A percentile compares a stretch with the other conserved stretches of the same genome.
Evolutionary conservation across 2,888 invertebrate species (phyloP).

Genomic region (Cantharis rustica): DNA sequence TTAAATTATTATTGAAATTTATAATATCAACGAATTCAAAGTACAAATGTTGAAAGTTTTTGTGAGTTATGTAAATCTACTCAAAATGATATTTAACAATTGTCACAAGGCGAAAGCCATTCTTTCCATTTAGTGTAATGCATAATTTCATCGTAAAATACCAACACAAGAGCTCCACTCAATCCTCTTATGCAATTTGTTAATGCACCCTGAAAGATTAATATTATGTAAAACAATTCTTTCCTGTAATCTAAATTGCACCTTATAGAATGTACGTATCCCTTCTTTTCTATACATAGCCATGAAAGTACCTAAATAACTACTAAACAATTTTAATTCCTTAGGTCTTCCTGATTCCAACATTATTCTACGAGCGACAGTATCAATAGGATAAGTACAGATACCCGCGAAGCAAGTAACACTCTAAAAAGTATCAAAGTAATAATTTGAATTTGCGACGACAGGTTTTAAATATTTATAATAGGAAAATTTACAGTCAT

Average conservation of each 20-base stretch:
- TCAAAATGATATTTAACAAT: background rate
- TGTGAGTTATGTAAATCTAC: no score
- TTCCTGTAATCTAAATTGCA: background rate
- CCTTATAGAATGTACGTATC: slow-evolving; percentile 31
- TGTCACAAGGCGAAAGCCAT: slow-evolving; percentile 8
- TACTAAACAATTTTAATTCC: slow-evolving; percentile 10
- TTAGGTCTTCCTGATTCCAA: slow-evolving; percentile 27
- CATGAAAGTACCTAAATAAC: slow-evolving; percentile 1
- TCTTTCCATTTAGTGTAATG: slow-evolving; percentile 31
- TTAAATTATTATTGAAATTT: no score
- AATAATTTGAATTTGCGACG: background rate
- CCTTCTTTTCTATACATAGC: slow-evolving; percentile 22
- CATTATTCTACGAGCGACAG: slow-evolving; percentile 30
- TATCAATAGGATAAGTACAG: slow-evolving; percentile 30
- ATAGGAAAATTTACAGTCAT: background rate
- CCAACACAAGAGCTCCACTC: slow-evolving; percentile 33
- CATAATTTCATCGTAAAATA: slow-evolving; percentile 33
- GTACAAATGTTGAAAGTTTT: no score
- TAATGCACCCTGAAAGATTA: background rate
- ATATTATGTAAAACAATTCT: background rate
- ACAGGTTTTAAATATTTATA: background rate
- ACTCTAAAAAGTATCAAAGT: background rate
- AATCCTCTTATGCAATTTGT: slow-evolving; percentile 27
- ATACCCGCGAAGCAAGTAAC: slow-evolving; percentile 20
- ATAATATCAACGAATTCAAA: no score